These are phyloP conservation scores for Vultur gryphus DNA, from an alignment of 2,797 vertebrate genomes.

Conservation along the genomic window DNA sequence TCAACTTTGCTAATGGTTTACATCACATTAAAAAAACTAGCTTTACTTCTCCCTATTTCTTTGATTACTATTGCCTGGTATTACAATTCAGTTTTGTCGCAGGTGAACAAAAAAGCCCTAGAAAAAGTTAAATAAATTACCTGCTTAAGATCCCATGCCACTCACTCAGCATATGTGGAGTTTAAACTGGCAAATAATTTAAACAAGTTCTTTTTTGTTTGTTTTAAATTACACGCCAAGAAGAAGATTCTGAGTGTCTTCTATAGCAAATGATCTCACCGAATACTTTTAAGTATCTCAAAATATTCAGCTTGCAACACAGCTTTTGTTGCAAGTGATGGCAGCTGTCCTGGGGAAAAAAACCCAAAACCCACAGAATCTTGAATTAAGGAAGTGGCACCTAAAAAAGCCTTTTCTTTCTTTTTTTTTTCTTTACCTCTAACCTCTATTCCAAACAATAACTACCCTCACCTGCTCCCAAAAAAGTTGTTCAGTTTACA, in stretches of 20 bases:
- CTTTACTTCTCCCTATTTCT: conserved; percentile 44
- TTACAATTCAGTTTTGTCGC: conserved; percentile 7
- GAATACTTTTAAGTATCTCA: not conserved
- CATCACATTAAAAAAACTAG: conserved; percentile 39
- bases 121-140: conserved; percentile 11
- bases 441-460: not conserved
- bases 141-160: conserved; percentile 26
- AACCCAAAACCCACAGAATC: not conserved
- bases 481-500: not conserved
- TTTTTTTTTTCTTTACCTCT: not conserved
- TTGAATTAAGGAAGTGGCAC: not conserved
- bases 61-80: conserved; percentile 38
- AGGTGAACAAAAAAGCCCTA: conserved; percentile 40
- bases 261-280: not conserved
- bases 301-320: not conserved
- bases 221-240: not conserved
- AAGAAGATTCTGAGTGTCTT: conserved; percentile 17
- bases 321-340: not conserved
- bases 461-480: not conserved
- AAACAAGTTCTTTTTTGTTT: not conserved
- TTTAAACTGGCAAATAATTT: conserved; percentile 38
- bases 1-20: conserved; percentile 43
- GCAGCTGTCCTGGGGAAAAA: not conserved
- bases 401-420: not conserved
- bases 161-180: conserved; percentile 13